Evolutionary conservation across 2,113 vertebrate genomes (phyloP), one percentile per base, ranked within the genome.

Genomic region (Hiodon alosoides): DNA sequence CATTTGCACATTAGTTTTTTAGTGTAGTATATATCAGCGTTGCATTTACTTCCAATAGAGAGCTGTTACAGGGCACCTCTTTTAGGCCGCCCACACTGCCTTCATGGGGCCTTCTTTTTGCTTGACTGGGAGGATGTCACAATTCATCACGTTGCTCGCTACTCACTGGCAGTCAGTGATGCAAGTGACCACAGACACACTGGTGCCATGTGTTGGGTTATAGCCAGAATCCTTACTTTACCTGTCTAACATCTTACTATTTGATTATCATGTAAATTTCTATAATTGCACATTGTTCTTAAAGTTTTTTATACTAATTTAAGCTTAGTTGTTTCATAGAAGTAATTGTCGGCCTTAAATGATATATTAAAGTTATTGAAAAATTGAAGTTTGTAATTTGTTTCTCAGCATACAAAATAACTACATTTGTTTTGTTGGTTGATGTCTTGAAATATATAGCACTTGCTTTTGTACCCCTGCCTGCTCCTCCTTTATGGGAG

Each of bases 1-100:
- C n/a, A n/a, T n/a, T n/a, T n/a, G n/a, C n/a, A n/a, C n/a, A n/a
- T n/a, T n/a, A n/a, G n/a, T n/a, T n/a, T n/a, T n/a, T n/a, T n/a
- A n/a, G n/a, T 31, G 31, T 31, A 31, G 31, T 31, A 31, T 31
- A 31, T 31, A 76, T 17, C 59, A 77, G 72, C 47, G 0, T 77
- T 74, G 76, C 79, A 88, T 86, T 85, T 85, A 84, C 86, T 82
- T 87, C 82, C 77, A 84, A 85, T 82, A 67, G 84, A 54, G 88
- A 90, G 78, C 85, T 90, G 89, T 90, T 89, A 85, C 77, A 74
- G 87, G 86, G 86, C 87, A 89, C 91, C 86, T 87, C 83, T 81
- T 78, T 89, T 82, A n/a, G 70, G 17, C 31, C 73, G 60, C 62
- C 48, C n/a, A 68, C 67, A 17, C 60, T 52, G 57, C 67, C 46